phyloP scores from a whole-genome alignment of 2,113 vertebrate genomes.

The Tonatia bakeri region DNA sequence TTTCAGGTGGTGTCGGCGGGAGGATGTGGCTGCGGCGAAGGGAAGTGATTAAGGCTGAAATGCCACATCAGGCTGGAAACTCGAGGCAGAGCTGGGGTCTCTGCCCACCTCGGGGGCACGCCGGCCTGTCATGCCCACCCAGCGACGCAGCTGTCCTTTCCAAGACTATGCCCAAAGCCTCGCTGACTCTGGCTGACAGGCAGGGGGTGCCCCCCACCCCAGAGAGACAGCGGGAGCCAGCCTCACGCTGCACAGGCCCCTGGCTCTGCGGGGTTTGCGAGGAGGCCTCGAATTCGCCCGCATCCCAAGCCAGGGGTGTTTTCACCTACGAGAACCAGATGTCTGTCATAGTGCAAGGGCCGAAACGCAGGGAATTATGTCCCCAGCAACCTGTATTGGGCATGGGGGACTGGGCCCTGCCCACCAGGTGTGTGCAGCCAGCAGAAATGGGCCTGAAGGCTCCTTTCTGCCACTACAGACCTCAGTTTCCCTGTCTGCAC shows the following conservation, averaged over 20 bases:
- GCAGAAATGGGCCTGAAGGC: not conserved
- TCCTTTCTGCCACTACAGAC: not conserved
- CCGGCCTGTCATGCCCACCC: not conserved
- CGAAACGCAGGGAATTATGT: not conserved
- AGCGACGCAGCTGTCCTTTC: not conserved
- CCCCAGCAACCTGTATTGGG: not conserved
- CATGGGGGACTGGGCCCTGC: not conserved
- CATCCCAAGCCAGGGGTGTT: not conserved
- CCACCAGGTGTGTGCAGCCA: not conserved
- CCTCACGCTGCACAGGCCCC: not conserved
- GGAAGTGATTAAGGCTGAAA: constrained; percentile 53
- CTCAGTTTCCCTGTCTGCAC: not conserved
- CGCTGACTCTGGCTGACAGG: not conserved
- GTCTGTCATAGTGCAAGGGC: not conserved
- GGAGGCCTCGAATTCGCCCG: not conserved
- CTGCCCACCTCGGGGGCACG: not conserved
- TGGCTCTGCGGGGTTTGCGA: not conserved
- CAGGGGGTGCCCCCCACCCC: not conserved
- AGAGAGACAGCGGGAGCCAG: not conserved
- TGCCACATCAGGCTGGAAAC: constrained; percentile 55
- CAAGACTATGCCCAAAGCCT: not conserved
- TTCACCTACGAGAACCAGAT: not conserved
- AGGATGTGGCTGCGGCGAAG: not conserved
- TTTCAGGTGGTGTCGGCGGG: constrained; percentile 8
- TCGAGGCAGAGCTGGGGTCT: not conserved